Percentiles rank a stretch among this genome's conserved stretches.
Conservation (phyloP, 2,113 vertebrate species). For the Ailuropoda melanoleuca region DNA sequence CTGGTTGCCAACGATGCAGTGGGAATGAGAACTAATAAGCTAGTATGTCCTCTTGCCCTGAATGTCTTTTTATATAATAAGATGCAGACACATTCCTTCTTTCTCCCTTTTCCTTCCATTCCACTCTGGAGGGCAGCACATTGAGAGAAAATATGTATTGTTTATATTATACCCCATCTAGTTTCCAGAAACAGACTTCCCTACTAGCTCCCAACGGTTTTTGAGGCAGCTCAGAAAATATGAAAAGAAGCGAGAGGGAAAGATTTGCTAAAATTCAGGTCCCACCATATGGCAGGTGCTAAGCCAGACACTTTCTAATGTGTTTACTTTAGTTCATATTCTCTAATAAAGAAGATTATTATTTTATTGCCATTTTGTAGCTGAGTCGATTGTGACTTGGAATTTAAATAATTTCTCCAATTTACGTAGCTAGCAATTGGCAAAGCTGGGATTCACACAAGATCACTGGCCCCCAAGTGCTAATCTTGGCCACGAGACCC, state of each 20-base stretch:
- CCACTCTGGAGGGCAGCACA: background rate
- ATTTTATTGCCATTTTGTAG: constrained; percentile 14
- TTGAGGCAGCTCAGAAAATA: constrained; percentile 2
- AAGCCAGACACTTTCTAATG: background rate
- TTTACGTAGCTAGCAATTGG: background rate
- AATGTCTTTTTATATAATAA: background rate
- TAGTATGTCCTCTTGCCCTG: background rate
- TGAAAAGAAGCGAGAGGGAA: background rate
- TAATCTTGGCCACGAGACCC: background rate
- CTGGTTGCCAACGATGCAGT: constrained; percentile 10
- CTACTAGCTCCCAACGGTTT: background rate
- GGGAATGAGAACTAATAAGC: constrained; percentile 22
- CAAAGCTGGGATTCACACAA: background rate
- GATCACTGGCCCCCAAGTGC: background rate
- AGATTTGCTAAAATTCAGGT: background rate
- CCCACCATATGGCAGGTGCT: background rate
- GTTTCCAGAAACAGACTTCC: background rate
- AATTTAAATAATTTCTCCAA: background rate
- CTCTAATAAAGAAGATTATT: background rate
- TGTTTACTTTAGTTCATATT: background rate
- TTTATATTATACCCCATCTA: background rate
- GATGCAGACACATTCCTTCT: background rate
- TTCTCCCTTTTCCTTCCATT: background rate
- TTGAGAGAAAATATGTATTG: background rate
- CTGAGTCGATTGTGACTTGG: background rate